phyloP scores from a whole-genome alignment of 2,888 invertebrate genomes.

The Siphonodentalium dalli region DNA sequence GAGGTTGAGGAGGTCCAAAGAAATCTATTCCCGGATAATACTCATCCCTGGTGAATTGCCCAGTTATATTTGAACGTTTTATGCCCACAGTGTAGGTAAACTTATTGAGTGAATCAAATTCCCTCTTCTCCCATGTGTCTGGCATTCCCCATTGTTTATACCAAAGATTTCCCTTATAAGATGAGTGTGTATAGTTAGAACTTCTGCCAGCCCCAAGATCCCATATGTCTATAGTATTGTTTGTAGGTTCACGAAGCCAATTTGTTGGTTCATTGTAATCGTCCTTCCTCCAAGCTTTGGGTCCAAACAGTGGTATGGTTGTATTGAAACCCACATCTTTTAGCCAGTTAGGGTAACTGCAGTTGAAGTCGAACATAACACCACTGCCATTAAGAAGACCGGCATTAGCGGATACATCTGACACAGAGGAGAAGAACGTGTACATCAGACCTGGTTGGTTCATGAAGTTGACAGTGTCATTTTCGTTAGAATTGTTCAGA shows the following conservation, averaged over 20 bases:
- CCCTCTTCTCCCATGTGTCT: slow-evolving; percentile 83
- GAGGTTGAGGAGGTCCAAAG: slow-evolving; percentile 64
- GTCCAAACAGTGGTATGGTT: slow-evolving; percentile 92
- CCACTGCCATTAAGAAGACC: slow-evolving; percentile 83
- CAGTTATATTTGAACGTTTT: slow-evolving; percentile 59
- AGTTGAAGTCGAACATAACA: slow-evolving; percentile 91
- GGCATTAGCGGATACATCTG: slow-evolving; percentile 92
- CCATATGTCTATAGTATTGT: slow-evolving; percentile 80
- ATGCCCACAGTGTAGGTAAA: slow-evolving; percentile 59
- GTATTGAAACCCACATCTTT: slow-evolving; percentile 91
- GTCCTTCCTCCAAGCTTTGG: slow-evolving; percentile 76
- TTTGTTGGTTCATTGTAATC: slow-evolving; percentile 83
- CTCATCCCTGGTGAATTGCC: slow-evolving; percentile 49
- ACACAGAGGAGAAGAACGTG: slow-evolving; percentile 91
- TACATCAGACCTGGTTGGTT: slow-evolving; percentile 99
- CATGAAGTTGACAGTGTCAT: slow-evolving; percentile 71
- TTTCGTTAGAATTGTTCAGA: slow-evolving; percentile 63
- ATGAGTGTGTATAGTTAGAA: slow-evolving; percentile 88
- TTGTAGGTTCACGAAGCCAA: slow-evolving; percentile 89
- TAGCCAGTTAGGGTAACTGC: slow-evolving; percentile 87
- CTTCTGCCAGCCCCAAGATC: slow-evolving; percentile 75
- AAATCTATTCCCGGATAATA: slow-evolving; percentile 51
- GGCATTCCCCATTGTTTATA: slow-evolving; percentile 92
- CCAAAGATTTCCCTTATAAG: slow-evolving; percentile 93
- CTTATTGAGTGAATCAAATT: slow-evolving; percentile 48